phyloP scores from a whole-genome alignment of 2,797 vertebrate species.

The Anas bernieri region DNA sequence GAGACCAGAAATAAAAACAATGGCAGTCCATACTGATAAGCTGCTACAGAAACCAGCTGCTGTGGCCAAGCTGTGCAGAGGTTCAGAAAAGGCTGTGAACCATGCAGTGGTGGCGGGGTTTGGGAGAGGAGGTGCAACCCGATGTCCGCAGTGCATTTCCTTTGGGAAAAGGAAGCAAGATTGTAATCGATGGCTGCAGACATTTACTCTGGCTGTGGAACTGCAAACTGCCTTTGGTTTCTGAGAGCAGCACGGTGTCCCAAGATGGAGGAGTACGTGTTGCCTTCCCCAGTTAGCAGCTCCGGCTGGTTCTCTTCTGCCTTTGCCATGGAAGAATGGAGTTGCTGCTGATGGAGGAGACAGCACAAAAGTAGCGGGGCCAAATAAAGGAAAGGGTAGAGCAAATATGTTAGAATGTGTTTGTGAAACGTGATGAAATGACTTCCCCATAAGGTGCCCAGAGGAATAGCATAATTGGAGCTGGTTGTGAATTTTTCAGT shows the following conservation, averaged over 20 bases:
- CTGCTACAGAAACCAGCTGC: neutral
- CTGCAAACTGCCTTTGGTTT: neutral
- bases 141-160: neutral
- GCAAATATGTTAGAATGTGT: neutral
- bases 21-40: neutral
- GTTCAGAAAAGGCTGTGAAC: neutral
- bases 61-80: neutral
- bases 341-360: neutral
- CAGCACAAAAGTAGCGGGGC: neutral
- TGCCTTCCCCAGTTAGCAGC: neutral
- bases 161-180: neutral
- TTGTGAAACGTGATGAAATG: rapidly evolving
- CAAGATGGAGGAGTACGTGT: neutral
- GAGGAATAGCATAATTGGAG: neutral
- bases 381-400: neutral
- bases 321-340: neutral
- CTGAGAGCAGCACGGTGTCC: neutral
- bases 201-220: neutral
- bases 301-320: neutral
- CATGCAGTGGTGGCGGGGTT: rapidly evolving
- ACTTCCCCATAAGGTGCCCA: neutral
- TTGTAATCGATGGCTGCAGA: neutral
- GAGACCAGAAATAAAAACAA: neutral
- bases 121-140: too few relatives aligned
- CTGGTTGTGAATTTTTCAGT: neutral